Percentiles rank a stretch among this genome's conserved stretches.
phyloP scores from a whole-genome alignment of 2,888 invertebrate genomes.

The Spialia ferax region DNA sequence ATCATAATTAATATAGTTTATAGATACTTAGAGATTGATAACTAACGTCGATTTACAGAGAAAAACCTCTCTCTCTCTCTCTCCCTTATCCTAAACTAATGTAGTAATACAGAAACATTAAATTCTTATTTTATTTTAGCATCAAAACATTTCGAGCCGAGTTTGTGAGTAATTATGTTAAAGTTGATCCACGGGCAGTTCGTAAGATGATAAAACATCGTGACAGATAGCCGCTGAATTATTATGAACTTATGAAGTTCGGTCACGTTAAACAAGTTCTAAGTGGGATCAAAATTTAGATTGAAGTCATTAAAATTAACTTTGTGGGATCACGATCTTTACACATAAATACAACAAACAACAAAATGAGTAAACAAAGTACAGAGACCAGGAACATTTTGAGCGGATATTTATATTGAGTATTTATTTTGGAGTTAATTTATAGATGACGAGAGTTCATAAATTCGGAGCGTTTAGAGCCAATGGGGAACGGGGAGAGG shows the following conservation, averaged over 20 bases:
- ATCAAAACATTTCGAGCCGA: conserved; percentile 23
- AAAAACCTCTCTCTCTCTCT: conserved; percentile 67
- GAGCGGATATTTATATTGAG: background rate
- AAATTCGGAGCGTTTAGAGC: conserved; percentile 66
- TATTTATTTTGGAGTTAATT: conserved; percentile 7
- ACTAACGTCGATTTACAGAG: conserved; percentile 52
- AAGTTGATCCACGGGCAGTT: conserved; percentile 27
- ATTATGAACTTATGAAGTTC: conserved; percentile 36
- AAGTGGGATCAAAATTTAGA: conserved; percentile 40
- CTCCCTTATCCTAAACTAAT: conserved; percentile 50
- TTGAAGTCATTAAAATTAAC: conserved; percentile 44
- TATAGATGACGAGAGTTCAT: conserved; percentile 42
- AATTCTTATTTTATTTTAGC: conserved; percentile 25
- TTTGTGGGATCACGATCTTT: conserved; percentile 21
- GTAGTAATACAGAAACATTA: conserved; percentile 43
- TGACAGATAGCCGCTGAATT: conserved; percentile 25
- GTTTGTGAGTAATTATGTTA: conserved; percentile 10
- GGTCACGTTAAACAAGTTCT: conserved; percentile 41
- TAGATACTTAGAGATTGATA: conserved; percentile 45
- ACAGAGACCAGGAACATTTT: background rate
- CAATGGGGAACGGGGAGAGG: conserved; percentile 77
- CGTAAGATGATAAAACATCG: conserved; percentile 22
- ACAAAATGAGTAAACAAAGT: conserved; percentile 8
- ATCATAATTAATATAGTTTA: background rate
- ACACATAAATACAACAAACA: background rate